Evolutionary conservation across 2,797 vertebrate genomes (phyloP).

Genomic region (Brachyrhaphis roseni): DNA sequence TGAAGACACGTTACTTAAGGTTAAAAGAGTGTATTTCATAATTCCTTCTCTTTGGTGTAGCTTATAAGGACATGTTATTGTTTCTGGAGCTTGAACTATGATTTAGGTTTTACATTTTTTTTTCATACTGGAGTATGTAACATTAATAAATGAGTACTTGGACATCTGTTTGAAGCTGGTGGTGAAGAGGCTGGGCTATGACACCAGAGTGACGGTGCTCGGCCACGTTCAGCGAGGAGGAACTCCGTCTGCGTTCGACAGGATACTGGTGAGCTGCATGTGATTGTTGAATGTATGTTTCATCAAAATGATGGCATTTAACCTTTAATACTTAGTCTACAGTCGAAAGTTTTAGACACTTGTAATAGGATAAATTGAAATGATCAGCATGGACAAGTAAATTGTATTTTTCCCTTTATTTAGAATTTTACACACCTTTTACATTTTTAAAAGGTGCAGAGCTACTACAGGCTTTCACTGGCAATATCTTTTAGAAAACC

Average conservation of each 20-base stretch:
- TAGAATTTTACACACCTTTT: neutral
- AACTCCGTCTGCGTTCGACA: conserved; percentile 93
- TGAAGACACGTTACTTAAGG: neutral
- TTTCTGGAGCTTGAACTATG: neutral
- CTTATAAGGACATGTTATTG: neutral
- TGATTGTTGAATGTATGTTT: neutral
- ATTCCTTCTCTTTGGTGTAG: neutral
- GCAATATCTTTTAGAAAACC: neutral
- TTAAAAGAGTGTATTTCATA: neutral
- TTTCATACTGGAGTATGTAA: too few relatives aligned
- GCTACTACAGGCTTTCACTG: neutral
- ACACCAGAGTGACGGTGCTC: conserved; percentile 93
- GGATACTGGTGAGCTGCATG: conserved; percentile 76
- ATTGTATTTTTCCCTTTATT: neutral
- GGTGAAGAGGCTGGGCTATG: conserved; percentile 88
- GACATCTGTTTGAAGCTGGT: conserved; percentile 83
- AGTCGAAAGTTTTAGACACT: neutral
- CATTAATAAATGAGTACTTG: neutral
- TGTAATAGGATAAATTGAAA: neutral
- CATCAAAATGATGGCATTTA: neutral
- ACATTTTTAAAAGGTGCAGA: neutral
- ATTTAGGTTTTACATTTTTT: neutral
- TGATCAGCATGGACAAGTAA: neutral
- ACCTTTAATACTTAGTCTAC: neutral
- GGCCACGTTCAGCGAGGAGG: conserved; percentile 96